These are phyloP conservation scores for Dryadula phaetusa DNA, from an alignment of 2,888 invertebrate genomes.

Conservation along the genomic window DNA sequence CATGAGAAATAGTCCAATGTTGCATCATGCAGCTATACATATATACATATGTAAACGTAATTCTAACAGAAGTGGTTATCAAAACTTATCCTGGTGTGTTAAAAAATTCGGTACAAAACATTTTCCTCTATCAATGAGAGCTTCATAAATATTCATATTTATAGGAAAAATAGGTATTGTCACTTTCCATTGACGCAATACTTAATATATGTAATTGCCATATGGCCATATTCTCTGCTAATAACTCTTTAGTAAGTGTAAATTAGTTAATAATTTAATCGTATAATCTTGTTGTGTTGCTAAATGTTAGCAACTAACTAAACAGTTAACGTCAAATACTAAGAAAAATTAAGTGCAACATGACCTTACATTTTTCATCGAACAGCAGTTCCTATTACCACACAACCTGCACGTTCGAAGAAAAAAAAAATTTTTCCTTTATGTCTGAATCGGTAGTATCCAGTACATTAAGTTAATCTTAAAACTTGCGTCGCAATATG, in stretches of 20 bases:
- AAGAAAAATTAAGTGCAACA: conserved; percentile 19
- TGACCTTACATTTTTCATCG: conserved; percentile 27
- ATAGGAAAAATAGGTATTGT: conserved; percentile 5
- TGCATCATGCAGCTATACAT: conserved; percentile 18
- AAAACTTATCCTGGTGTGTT: background rate
- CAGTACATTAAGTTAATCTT: background rate
- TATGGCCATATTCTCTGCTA: background rate
- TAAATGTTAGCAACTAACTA: conserved; percentile 7
- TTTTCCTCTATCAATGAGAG: background rate
- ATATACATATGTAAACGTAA: background rate
- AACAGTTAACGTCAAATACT: conserved; percentile 20
- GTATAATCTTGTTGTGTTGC: background rate
- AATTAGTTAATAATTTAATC: background rate
- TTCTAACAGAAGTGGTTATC: background rate
- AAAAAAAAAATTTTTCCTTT: conserved; percentile 19
- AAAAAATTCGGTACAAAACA: background rate
- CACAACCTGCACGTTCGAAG: conserved; percentile 4
- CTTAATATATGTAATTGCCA: background rate
- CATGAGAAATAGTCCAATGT: conserved; percentile 19
- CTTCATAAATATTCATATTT: background rate
- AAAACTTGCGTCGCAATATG: conserved; percentile 7
- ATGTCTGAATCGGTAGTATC: background rate
- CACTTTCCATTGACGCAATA: background rate
- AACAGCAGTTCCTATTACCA: conserved; percentile 21
- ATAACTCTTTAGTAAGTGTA: background rate